Percentiles rank a stretch among this genome's conserved stretches.
phyloP scores from a whole-genome alignment of 2,113 vertebrate genomes.

The Marmota monax region DNA sequence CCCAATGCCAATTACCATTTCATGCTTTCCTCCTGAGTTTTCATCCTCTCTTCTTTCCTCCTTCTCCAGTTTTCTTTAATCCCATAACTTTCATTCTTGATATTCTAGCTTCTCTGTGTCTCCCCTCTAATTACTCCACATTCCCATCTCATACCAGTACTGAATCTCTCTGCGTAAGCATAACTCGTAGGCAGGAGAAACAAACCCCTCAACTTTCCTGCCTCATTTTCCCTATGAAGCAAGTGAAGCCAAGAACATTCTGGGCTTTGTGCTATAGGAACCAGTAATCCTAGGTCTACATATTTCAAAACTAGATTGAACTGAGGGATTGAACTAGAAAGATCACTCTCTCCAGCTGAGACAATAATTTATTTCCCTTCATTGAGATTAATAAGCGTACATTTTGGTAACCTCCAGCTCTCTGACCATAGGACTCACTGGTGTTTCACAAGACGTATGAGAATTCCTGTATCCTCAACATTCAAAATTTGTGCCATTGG shows the following conservation, averaged over 20 bases:
- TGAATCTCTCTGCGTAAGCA: neutral
- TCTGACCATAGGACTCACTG: neutral
- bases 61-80: neutral
- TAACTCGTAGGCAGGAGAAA: neutral
- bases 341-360: neutral
- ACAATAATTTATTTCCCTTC: neutral
- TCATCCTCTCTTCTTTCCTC: neutral
- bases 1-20: neutral
- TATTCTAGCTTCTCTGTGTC: neutral
- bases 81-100: neutral
- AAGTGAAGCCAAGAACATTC: neutral
- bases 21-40: neutral
- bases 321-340: neutral
- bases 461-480: neutral
- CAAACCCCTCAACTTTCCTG: neutral
- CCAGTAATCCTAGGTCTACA: neutral
- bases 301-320: conserved; percentile 8
- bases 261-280: neutral
- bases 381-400: neutral
- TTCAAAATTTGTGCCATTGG: neutral
- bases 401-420: neutral
- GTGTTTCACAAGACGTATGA: neutral
- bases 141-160: neutral
- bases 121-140: neutral
- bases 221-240: neutral